Percentiles rank a stretch among this genome's conserved stretches.
These are phyloP conservation scores for Crotophaga sulcirostris DNA, from an alignment of 2,113 vertebrate species.

Conservation along the genomic window DNA sequence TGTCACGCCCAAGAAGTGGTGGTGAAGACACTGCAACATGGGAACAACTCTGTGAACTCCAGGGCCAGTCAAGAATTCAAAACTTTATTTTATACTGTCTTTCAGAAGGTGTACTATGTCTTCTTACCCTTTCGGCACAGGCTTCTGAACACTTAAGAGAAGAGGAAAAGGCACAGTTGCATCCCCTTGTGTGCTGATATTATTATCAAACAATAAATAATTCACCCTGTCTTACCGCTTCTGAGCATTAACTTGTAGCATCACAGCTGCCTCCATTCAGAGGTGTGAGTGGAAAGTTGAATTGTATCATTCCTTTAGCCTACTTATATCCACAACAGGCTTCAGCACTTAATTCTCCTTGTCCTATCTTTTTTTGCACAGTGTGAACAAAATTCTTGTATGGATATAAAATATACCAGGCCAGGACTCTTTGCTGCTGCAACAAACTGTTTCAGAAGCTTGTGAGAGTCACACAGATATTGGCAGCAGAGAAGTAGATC, in stretches of 20 bases:
- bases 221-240: not conserved
- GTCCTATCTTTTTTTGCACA: not conserved
- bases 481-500: not conserved
- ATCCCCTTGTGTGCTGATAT: not conserved
- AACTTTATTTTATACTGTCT: not conserved
- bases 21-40: not conserved
- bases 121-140: not conserved
- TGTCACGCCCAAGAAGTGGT: not conserved
- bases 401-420: not conserved
- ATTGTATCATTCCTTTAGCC: not conserved
- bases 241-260: not conserved
- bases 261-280: not conserved
- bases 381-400: not conserved
- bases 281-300: not conserved
- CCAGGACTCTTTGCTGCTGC: not conserved
- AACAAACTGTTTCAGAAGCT: not conserved
- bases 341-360: not conserved
- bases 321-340: not conserved
- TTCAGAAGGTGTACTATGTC: not conserved
- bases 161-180: not conserved
- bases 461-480: not conserved
- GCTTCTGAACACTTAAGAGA: not conserved
- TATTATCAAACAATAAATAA: not conserved
- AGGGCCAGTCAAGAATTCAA: not conserved
- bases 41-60: not conserved